Conservation (phyloP, 2,113 vertebrate species). For the Aptenodytes patagonicus region DNA sequence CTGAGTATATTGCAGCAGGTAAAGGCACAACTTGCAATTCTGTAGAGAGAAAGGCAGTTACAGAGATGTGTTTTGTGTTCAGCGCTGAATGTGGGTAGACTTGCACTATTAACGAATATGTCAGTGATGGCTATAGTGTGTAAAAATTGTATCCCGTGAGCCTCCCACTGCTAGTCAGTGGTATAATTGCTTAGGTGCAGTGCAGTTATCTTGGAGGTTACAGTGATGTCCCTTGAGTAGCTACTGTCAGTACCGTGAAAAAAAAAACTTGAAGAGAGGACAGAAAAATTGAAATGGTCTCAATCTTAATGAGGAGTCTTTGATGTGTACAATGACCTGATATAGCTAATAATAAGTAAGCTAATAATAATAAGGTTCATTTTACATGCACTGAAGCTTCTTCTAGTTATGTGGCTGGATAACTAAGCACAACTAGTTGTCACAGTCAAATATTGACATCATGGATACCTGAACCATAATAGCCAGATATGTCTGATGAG, state of each 20-base stretch:
- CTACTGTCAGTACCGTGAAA: not conserved
- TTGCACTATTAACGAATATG: not conserved
- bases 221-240: not conserved
- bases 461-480: not conserved
- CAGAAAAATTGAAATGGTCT: not conserved
- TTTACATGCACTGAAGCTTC: not conserved
- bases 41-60: not conserved
- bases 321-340: not conserved
- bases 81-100: not conserved
- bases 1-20: not conserved
- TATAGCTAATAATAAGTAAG: not conserved
- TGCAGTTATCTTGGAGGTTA: not conserved
- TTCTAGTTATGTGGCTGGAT: not conserved
- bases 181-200: not conserved
- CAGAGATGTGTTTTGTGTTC: not conserved
- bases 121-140: not conserved
- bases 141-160: not conserved
- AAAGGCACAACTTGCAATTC: not conserved
- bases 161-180: not conserved
- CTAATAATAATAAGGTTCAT: not conserved
- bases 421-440: not conserved
- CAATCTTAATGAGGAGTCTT: not conserved
- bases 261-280: not conserved
- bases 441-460: not conserved
- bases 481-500: not conserved